Evolutionary conservation across 2,113 vertebrate genomes (phyloP).

Genomic region (Pelecanus crispus): DNA sequence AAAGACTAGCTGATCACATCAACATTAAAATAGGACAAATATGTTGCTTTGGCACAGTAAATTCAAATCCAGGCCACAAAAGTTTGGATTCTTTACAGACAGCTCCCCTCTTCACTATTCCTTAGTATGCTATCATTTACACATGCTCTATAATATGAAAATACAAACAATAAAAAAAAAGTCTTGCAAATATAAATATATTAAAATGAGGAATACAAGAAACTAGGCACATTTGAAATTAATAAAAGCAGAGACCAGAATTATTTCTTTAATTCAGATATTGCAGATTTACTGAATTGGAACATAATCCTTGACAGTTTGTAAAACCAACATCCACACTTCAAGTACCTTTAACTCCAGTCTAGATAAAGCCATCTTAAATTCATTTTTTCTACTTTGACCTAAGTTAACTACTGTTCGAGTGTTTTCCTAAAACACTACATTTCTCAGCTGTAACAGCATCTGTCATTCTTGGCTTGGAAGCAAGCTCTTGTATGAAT

Average conservation of each 20-base stretch:
- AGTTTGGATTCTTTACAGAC: slow-evolving; percentile 13
- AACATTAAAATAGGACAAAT: slow-evolving; percentile 53
- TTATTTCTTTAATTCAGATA: neutral
- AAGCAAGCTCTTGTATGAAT: slow-evolving; percentile 78
- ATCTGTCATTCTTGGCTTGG: slow-evolving; percentile 89
- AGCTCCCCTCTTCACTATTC: slow-evolving; percentile 1
- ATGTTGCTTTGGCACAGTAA: slow-evolving; percentile 20
- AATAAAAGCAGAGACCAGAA: neutral
- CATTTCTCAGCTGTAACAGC: slow-evolving; percentile 81
- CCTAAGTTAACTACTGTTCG: slow-evolving; percentile 57
- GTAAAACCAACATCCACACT: neutral
- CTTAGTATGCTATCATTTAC: neutral
- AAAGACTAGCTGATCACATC: slow-evolving; percentile 18
- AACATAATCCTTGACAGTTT: neutral
- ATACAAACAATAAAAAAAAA: neutral
- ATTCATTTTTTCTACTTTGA: slow-evolving; percentile 26
- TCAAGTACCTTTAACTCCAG: neutral
- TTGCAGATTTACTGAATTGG: neutral
- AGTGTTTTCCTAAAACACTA: slow-evolving; percentile 74
- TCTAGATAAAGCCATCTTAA: slow-evolving; percentile 20
- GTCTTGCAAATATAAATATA: neutral
- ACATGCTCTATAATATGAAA: neutral
- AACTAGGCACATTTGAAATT: neutral
- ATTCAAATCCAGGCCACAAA: slow-evolving; percentile 5
- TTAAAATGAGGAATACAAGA: neutral